Conservation (phyloP, 2,797 vertebrate species). For the Erithacus rubecula region DNA sequence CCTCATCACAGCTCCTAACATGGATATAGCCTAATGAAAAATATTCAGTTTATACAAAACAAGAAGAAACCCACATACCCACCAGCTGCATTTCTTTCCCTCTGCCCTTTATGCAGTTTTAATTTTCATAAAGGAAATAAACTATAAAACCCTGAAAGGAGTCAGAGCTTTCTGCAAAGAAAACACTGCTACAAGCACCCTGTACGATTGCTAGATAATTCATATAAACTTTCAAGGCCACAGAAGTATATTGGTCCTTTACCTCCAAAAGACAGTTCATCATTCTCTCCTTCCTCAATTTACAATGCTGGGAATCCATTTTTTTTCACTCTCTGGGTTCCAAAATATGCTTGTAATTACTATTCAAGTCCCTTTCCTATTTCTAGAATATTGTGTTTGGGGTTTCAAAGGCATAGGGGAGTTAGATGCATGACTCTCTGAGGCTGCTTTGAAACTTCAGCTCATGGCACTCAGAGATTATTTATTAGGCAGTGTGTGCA, state of each 20-base stretch:
- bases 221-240: neutral
- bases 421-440: conserved; percentile 25
- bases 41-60: neutral
- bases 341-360: conserved; percentile 33
- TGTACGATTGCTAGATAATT: neutral
- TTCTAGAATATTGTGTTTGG: conserved; percentile 1
- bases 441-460: conserved; percentile 28
- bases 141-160: neutral
- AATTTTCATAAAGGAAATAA: neutral
- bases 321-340: neutral
- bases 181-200: neutral
- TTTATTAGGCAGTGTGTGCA: neutral
- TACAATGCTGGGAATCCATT: neutral
- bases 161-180: conserved; percentile 25
- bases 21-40: neutral
- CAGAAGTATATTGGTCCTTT: neutral
- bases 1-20: neutral
- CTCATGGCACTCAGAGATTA: neutral
- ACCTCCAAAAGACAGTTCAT: conserved; percentile 6
- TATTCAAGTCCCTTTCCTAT: neutral
- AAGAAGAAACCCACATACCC: neutral
- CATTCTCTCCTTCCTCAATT: conserved; percentile 19
- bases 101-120: neutral
- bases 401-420: conserved; percentile 17
- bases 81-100: neutral